Evolutionary conservation across 2,888 invertebrate genomes (phyloP).

Genomic region (Eurytoma californica): DNA sequence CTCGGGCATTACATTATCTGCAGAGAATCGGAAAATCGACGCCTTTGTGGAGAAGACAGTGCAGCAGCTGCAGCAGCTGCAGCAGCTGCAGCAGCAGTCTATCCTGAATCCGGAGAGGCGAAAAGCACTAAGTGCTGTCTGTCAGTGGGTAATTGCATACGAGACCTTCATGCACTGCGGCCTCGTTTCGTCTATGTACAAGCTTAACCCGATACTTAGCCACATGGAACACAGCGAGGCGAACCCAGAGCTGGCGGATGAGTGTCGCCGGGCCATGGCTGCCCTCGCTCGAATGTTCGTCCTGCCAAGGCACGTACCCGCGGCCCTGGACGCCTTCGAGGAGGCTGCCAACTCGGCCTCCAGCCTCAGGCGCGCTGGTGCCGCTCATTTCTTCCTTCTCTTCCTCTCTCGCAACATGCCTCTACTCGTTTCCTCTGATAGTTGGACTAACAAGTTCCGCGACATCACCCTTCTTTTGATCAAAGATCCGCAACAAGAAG

Average conservation of each 20-base stretch:
- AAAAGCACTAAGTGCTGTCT: constrained; percentile 78
- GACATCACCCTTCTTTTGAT: constrained; percentile 82
- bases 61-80: constrained; percentile 78
- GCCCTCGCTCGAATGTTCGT: constrained; percentile 82
- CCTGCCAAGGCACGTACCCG: constrained; percentile 78
- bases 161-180: constrained; percentile 68
- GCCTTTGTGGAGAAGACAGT: constrained; percentile 77
- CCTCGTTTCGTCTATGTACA: constrained; percentile 78
- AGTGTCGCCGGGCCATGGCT: constrained; percentile 82
- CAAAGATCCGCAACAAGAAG: constrained; percentile 85
- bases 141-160: constrained; percentile 73
- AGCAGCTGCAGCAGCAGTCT: constrained; percentile 54
- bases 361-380: constrained; percentile 83
- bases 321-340: constrained; percentile 78
- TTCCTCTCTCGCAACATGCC: constrained; percentile 85
- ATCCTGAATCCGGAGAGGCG: background rate
- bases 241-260: constrained; percentile 85
- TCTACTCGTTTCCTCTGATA: constrained; percentile 76
- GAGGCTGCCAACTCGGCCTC: constrained; percentile 76
- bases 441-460: constrained; percentile 78
- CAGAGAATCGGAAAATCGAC: constrained; percentile 66
- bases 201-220: constrained; percentile 81
- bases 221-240: constrained; percentile 85
- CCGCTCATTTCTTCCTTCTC: constrained; percentile 83
- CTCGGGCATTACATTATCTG: background rate